phyloP scores from a whole-genome alignment of 2,888 invertebrate genomes.

The Tetragonisca angustula region DNA sequence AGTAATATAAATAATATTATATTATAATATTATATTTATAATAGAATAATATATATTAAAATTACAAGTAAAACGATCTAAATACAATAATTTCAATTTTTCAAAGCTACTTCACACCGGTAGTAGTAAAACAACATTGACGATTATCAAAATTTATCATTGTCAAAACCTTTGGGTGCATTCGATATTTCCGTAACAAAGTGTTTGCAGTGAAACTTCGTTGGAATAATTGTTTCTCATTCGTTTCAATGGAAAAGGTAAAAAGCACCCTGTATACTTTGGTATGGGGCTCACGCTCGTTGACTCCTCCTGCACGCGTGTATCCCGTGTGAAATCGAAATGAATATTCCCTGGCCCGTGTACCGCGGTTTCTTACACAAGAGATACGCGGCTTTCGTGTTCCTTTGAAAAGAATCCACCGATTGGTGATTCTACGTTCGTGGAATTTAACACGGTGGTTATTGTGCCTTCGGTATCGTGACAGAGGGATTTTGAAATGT shows the following conservation, averaged over 20 bases:
- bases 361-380: not conserved
- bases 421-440: not conserved
- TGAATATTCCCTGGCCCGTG: conserved; percentile 36
- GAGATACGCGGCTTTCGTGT: not conserved
- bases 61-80: no score
- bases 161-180: no score
- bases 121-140: no score
- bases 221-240: not conserved
- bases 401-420: not conserved
- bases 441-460: not conserved
- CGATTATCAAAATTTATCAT: no score
- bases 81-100: no score
- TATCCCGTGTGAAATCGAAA: conserved; percentile 42
- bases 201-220: not conserved
- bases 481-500: not conserved
- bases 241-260: not conserved
- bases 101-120: no score
- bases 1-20: no score
- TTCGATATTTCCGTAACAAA: not conserved
- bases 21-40: no score
- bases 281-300: not conserved
- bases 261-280: not conserved
- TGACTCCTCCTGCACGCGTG: not conserved
- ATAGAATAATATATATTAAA: no score
- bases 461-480: not conserved